These are phyloP conservation scores for Andrena bicolor DNA, from an alignment of 2,888 invertebrate genomes.

Conservation along the genomic window DNA sequence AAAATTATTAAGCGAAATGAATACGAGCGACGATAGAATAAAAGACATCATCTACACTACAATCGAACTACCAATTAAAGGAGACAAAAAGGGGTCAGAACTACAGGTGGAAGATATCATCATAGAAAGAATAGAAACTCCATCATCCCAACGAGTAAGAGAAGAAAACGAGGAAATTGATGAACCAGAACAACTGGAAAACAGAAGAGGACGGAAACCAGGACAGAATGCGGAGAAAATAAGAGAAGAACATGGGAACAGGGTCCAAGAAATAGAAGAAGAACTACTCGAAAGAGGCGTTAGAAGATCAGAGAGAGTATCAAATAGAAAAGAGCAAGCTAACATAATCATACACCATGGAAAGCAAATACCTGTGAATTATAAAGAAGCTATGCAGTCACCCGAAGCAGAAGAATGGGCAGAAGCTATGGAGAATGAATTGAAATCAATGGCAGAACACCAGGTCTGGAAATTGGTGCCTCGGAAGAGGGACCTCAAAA, in stretches of 20 bases:
- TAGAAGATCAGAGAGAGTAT: background rate
- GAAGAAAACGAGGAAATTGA: background rate
- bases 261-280: background rate
- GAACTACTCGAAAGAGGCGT: background rate
- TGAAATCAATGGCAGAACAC: background rate
- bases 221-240: background rate
- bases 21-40: background rate
- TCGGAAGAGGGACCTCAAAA: background rate
- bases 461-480: background rate
- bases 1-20: background rate
- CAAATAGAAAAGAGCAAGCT: background rate
- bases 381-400: background rate
- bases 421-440: slow-evolving; percentile 15
- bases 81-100: background rate
- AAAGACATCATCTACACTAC: background rate
- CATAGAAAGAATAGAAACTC: background rate
- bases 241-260: background rate
- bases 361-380: background rate
- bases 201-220: background rate
- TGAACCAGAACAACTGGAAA: background rate
- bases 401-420: slow-evolving; percentile 4
- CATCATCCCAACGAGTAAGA: background rate
- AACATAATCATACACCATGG: background rate
- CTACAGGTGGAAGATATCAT: background rate
- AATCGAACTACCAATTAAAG: background rate